Evolutionary conservation across 2,888 invertebrate species (phyloP), one percentile per base, ranked within the genome.

Genomic region (Strigamia transsilvanica): DNA sequence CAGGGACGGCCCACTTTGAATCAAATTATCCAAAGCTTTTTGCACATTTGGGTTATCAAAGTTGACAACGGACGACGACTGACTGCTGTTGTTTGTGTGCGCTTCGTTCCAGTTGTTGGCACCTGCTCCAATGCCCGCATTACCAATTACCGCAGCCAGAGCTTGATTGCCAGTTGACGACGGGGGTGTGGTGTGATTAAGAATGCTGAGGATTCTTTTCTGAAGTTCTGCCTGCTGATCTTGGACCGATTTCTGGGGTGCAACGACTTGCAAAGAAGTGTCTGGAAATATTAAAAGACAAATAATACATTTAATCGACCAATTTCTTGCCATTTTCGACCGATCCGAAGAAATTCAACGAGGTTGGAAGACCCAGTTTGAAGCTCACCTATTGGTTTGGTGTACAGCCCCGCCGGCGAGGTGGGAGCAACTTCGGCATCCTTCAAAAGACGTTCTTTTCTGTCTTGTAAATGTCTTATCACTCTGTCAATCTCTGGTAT

Each of bases 401-500:
- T 73, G 27, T 73, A 73, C 27, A 73, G 15, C 15, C 15, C 79
- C 42, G 38, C 6, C 9, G 42, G 2, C 10, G 79, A 15, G 7
- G 56, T 32, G 9, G 27, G 66, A 38, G 66, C 0, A 15, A 34
- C 27, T 61, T 81, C 81, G 1, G 61, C 38, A 12, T 80, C 80
- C 34, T 81, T 34, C 66, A 80, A 56, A 32, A 81, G 94, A 78
- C 92, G 89, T 85, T 94, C 93, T 46, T 93, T 91, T 83, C 93
- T 91, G 84, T 94, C 93, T 89, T 93, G 91, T 42, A 94, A 88
- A 87, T 93, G 93, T 82, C 80, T 89, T 27, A 95, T 91, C 13
- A 95, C 90, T 84, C 92, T 92, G 85, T 95, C 94, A 85, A 94
- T 95, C 87, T 95, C 94, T 21, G 92, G 86, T 0, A 93, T 92